phyloP scores from a whole-genome alignment of 2,113 vertebrate genomes.

The Erythrocercus mccallii region DNA sequence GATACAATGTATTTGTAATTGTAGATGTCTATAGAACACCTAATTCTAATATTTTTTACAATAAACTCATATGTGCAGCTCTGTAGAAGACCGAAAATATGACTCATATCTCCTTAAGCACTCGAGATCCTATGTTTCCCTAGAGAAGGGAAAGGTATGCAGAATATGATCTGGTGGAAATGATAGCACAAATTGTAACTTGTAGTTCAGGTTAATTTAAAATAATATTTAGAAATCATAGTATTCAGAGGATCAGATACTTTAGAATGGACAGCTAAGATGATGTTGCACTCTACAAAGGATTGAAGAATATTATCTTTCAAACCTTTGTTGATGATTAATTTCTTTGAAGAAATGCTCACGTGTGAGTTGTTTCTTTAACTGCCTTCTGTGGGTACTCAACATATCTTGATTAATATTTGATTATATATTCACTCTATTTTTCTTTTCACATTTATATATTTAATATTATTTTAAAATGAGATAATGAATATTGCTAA shows the following conservation, averaged over 20 bases:
- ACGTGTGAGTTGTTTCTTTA: not conserved
- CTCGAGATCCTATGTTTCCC: conserved; percentile 48
- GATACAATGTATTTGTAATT: conserved; percentile 45
- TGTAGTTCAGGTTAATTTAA: not conserved
- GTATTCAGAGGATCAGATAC: not conserved
- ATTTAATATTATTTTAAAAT: not conserved
- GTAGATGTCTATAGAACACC: not conserved
- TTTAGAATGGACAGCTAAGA: not conserved
- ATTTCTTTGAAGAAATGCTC: not conserved
- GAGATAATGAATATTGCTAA: not conserved
- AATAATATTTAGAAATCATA: conserved; percentile 1
- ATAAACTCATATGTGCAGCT: conserved; percentile 22
- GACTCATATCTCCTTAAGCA: conserved; percentile 67
- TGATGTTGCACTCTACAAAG: not conserved
- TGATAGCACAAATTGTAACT: not conserved
- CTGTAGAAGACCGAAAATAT: conserved; percentile 48
- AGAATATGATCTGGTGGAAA: conserved; percentile 9
- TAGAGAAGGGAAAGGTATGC: not conserved
- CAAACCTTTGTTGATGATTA: not conserved
- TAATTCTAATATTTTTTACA: conserved; percentile 57
- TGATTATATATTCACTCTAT: not conserved
- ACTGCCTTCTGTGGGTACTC: not conserved
- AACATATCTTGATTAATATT: not conserved
- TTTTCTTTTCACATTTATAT: not conserved
- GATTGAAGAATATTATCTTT: not conserved